Conservation (phyloP, 2,888 invertebrate genomes). For the Tachina lurida region DNA sequence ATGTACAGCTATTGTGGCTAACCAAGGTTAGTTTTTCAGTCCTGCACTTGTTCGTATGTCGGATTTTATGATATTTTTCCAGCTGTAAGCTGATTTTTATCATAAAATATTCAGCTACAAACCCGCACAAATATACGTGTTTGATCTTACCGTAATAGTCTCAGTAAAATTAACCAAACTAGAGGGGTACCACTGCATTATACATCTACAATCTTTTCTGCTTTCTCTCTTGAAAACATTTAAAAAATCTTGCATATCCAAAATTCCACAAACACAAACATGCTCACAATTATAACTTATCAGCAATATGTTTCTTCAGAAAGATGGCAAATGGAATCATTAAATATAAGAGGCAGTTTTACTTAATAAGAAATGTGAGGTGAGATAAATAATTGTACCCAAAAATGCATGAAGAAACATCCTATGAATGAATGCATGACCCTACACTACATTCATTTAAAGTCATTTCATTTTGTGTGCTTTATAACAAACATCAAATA, state of each 20-base stretch:
- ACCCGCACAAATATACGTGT: too few relatives aligned
- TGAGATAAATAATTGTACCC: not conserved
- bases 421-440: not conserved
- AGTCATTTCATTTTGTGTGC: constrained; percentile 26
- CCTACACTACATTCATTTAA: constrained; percentile 6
- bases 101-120: too few relatives aligned
- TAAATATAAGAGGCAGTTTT: constrained; percentile 34
- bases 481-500: constrained; percentile 47
- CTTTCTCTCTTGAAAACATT: too few relatives aligned
- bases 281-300: not conserved
- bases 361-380: constrained; percentile 37
- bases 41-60: too few relatives aligned
- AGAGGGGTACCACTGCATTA: too few relatives aligned
- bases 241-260: not conserved
- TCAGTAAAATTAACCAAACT: too few relatives aligned
- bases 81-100: too few relatives aligned
- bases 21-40: too few relatives aligned
- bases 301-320: not conserved
- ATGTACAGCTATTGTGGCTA: too few relatives aligned
- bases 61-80: too few relatives aligned
- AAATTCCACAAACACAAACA: not conserved
- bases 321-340: constrained; percentile 26
- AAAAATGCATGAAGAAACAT: not conserved
- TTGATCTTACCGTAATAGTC: too few relatives aligned
- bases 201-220: too few relatives aligned